A percentile compares a stretch with the other conserved stretches of the same genome.
Evolutionary conservation across 2,888 invertebrate species (phyloP).

Genomic region (Cantharis rustica): DNA sequence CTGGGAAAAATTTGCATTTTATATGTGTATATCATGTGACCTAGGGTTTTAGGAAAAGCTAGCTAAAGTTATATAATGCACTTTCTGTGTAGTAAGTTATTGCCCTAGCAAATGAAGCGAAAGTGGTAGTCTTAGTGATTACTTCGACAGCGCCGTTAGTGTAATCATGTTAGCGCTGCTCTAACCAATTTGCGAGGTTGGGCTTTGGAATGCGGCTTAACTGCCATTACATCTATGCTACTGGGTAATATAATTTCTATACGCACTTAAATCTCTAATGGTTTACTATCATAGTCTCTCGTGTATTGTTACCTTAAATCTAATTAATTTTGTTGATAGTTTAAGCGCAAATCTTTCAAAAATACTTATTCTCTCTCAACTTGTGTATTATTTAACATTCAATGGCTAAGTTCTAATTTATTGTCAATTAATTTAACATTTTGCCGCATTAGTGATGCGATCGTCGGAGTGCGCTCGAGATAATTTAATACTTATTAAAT

Average conservation of each 20-base stretch:
- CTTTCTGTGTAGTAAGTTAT: constrained; percentile 39
- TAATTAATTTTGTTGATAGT: not conserved
- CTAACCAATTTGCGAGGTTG: constrained; percentile 38
- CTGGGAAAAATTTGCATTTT: constrained; percentile 34
- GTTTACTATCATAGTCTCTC: constrained; percentile 14
- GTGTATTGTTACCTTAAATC: constrained; percentile 2
- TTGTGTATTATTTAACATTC: not conserved
- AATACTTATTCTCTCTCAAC: not conserved
- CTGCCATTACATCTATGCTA: constrained; percentile 35
- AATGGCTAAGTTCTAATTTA: not conserved
- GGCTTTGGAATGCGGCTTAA: constrained; percentile 37
- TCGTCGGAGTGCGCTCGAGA: not conserved
- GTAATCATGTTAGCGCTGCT: constrained; percentile 39
- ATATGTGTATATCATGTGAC: constrained; percentile 32
- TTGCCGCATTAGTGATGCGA: not conserved
- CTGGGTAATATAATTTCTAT: constrained; percentile 34
- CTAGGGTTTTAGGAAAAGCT: constrained; percentile 31
- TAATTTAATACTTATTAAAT: no score
- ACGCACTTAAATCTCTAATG: constrained; percentile 32
- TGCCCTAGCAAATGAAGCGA: constrained; percentile 37
- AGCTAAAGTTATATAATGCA: constrained; percentile 37
- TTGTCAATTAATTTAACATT: not conserved
- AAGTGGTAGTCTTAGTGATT: constrained; percentile 40
- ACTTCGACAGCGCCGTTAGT: constrained; percentile 38
- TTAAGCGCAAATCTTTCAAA: not conserved